Evolutionary conservation across 2,888 invertebrate species (phyloP).

Genomic region (Tipula unca): DNA sequence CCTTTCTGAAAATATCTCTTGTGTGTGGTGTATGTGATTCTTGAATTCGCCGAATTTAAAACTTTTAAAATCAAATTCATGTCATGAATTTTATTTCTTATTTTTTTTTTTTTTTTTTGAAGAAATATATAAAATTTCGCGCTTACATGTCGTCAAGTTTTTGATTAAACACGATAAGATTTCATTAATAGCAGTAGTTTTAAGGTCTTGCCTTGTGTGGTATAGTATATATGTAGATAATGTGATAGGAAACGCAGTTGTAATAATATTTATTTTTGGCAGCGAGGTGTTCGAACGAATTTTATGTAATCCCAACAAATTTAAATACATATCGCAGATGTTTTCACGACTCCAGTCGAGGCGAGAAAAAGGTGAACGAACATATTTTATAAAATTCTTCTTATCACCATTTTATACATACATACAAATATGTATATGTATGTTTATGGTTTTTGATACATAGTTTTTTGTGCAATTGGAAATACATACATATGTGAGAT

Average conservation of each 20-base stretch:
- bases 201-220: not conserved
- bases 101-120: not conserved
- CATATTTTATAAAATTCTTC: not conserved
- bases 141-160: not conserved
- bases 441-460: not conserved
- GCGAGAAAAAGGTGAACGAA: not conserved
- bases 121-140: not conserved
- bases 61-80: not conserved
- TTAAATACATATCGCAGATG: conserved; percentile 1
- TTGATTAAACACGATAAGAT: not conserved
- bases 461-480: conserved; percentile 1
- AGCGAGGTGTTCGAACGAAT: not conserved
- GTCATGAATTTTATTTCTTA: not conserved
- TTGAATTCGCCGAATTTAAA: not conserved
- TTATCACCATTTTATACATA: not conserved
- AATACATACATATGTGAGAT: not conserved
- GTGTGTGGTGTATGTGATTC: not conserved
- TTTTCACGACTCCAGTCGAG: not conserved
- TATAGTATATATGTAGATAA: not conserved
- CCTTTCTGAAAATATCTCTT: not conserved
- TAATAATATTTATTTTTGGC: not conserved
- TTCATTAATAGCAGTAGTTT: not conserved
- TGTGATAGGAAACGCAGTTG: not conserved
- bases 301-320: not conserved
- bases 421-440: too few species aligned